phyloP scores from a whole-genome alignment of 1,140 invertebrate genomes.

The Parapsyche elsis region DNA sequence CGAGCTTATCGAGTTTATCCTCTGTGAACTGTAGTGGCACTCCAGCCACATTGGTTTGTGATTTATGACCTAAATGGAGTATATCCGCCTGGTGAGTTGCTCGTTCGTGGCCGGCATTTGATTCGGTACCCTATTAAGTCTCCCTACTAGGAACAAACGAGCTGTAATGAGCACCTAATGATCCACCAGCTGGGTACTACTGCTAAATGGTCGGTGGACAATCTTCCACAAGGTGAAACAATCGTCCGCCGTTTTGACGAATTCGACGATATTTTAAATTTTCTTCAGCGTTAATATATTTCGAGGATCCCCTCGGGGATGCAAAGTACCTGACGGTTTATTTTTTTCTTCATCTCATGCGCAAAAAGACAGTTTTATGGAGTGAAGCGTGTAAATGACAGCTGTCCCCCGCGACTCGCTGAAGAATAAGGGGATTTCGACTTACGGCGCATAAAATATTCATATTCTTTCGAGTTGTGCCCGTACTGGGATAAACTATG shows the following conservation, averaged over 20 bases:
- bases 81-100: slow-evolving; percentile 16
- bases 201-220: neutral
- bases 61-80: slow-evolving; percentile 37
- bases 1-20: neutral
- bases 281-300: neutral
- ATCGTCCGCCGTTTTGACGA: too few relatives aligned
- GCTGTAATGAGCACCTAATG: slow-evolving; percentile 18
- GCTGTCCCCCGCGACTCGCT: slow-evolving; percentile 7
- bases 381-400: slow-evolving; percentile 5
- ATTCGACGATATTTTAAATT: too few relatives aligned
- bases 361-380: neutral
- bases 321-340: neutral
- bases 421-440: slow-evolving; percentile 6
- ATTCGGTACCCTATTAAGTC: slow-evolving; percentile 20
- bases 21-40: neutral
- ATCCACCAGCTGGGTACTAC: neutral
- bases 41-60: slow-evolving; percentile 30
- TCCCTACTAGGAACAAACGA: slow-evolving; percentile 22
- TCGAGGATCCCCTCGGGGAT: neutral
- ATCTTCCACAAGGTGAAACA: too few relatives aligned
- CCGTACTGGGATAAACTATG: neutral
- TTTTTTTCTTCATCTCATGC: neutral
- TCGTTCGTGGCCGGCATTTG: neutral
- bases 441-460: slow-evolving; percentile 14
- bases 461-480: neutral